These are phyloP conservation scores for Hemithea aestivaria DNA, from an alignment of 2,888 invertebrate species.

Conservation along the genomic window DNA sequence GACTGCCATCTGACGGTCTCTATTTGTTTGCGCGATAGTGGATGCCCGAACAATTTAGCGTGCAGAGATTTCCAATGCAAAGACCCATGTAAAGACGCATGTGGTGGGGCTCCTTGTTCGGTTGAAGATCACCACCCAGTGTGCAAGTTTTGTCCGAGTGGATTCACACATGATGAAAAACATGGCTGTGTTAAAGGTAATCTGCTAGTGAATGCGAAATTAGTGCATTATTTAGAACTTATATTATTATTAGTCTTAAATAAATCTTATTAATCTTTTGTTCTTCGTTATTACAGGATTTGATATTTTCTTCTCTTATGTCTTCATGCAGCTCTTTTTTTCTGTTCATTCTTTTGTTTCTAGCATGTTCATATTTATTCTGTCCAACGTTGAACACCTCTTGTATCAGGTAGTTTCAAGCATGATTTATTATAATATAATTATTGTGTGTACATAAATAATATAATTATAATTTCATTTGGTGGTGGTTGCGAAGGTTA, in stretches of 20 bases:
- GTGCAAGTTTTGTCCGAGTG: constrained; percentile 97
- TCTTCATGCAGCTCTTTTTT: constrained; percentile 69
- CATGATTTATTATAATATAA: constrained; percentile 53
- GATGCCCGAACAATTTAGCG: constrained; percentile 90
- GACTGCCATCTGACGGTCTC: constrained; percentile 92
- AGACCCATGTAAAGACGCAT: constrained; percentile 92
- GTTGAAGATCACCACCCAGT: constrained; percentile 96
- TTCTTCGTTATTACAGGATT: constrained; percentile 79
- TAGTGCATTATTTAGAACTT: constrained; percentile 56
- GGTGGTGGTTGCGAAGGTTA: constrained; percentile 54
- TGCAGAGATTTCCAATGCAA: constrained; percentile 94
- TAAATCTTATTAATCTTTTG: constrained; percentile 70
- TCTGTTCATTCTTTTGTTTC: constrained; percentile 67
- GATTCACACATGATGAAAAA: constrained; percentile 94
- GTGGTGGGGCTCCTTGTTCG: constrained; percentile 94
- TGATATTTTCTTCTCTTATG: constrained; percentile 71
- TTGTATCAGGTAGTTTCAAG: constrained; percentile 70
- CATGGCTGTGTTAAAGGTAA: constrained; percentile 98
- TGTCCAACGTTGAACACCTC: constrained; percentile 70
- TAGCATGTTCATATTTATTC: constrained; percentile 70
- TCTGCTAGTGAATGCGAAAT: constrained; percentile 49
- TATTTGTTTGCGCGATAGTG: constrained; percentile 93
- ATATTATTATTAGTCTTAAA: constrained; percentile 55
- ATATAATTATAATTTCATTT: constrained; percentile 46
- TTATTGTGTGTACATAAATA: constrained; percentile 58